These are phyloP conservation scores for Aix galericulata DNA, from an alignment of 2,113 vertebrate species.

Conservation along the genomic window DNA sequence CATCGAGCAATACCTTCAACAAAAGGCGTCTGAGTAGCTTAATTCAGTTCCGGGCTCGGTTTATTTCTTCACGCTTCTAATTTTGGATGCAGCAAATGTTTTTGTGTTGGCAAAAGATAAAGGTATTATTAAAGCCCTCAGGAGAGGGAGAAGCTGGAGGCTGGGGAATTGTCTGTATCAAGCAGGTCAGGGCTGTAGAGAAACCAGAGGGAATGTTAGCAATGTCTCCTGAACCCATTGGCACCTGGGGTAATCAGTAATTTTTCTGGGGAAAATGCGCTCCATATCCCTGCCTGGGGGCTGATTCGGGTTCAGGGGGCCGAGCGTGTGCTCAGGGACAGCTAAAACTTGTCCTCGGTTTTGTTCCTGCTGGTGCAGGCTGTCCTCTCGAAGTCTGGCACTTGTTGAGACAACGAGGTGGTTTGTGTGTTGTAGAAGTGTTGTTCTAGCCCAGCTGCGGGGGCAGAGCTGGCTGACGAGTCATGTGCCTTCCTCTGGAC, in stretches of 20 bases:
- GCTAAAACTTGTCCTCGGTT: background rate
- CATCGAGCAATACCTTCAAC: background rate
- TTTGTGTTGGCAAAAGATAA: constrained; percentile 35
- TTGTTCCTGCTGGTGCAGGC: background rate
- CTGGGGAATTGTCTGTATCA: background rate
- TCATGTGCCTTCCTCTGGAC: background rate
- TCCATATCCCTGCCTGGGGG: background rate
- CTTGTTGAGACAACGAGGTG: background rate
- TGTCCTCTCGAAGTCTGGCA: background rate
- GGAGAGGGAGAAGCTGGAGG: constrained; percentile 5
- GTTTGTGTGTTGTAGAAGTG: background rate
- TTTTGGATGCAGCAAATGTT: constrained; percentile 12
- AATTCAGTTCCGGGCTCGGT: background rate
- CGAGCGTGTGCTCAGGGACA: background rate
- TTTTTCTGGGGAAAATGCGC: background rate
- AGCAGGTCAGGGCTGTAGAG: background rate
- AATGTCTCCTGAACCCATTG: constrained; percentile 4
- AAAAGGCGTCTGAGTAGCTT: background rate
- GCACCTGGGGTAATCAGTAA: background rate
- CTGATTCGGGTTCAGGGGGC: background rate
- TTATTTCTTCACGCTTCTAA: constrained; percentile 25
- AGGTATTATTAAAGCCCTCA: constrained; percentile 10
- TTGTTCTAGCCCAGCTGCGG: background rate
- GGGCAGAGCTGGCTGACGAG: background rate
- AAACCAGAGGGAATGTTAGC: background rate